Conservation (phyloP, 2,113 vertebrate species). For the Panurus biarmicus region DNA sequence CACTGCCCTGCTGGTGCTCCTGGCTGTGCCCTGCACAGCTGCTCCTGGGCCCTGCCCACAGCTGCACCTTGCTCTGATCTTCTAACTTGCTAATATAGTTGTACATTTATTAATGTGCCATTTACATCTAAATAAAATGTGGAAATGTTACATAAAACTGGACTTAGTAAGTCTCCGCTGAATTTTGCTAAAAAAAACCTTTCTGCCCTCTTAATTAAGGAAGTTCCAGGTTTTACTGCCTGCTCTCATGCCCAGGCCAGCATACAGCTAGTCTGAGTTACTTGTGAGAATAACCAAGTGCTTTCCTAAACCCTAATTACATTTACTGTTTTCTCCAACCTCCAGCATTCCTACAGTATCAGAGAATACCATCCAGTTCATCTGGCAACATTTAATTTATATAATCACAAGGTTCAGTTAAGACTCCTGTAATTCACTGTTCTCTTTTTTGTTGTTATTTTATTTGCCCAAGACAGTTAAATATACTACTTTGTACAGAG, state of each 20-base stretch:
- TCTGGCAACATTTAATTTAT: neutral
- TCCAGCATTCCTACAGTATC: neutral
- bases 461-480: neutral
- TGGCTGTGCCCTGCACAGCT: rapidly evolving
- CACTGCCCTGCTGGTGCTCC: neutral
- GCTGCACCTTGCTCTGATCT: neutral
- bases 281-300: neutral
- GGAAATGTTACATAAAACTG: neutral
- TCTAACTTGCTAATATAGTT: neutral
- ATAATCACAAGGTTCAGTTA: neutral
- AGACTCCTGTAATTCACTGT: neutral
- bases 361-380: neutral
- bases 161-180: neutral
- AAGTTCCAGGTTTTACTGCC: neutral
- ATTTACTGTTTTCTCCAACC: neutral
- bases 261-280: neutral
- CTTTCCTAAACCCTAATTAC: neutral
- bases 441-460: neutral
- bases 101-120: neutral
- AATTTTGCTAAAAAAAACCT: neutral
- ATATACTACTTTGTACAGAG: neutral
- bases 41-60: neutral
- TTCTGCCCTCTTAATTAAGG: neutral
- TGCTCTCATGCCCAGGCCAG: neutral
- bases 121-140: neutral